Evolutionary conservation across 2,888 invertebrate species (phyloP).

Genomic region (Quadroppia sp.): DNA sequence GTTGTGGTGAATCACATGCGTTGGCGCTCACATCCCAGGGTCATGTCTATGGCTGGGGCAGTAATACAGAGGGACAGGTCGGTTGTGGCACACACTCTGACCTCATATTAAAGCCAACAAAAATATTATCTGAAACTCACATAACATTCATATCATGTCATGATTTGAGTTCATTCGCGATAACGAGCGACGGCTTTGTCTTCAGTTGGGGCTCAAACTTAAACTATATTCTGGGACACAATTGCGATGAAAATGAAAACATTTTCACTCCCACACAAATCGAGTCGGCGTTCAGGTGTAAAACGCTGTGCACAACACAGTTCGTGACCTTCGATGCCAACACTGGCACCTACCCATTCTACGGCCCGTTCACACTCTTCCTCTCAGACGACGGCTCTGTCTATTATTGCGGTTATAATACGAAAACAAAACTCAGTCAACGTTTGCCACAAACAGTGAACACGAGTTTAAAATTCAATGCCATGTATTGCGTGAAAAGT

Average conservation of each 20-base stretch:
- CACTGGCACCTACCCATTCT: background rate
- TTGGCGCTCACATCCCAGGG: too few relatives aligned
- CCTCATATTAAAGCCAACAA: background rate
- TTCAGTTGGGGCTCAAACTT: background rate
- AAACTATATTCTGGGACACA: background rate
- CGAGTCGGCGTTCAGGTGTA: background rate
- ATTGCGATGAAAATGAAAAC: too few relatives aligned
- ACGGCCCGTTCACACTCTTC: background rate
- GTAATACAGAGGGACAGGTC: background rate
- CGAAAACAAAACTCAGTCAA: too few relatives aligned
- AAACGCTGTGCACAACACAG: background rate
- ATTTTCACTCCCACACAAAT: background rate
- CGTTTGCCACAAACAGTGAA: too few relatives aligned
- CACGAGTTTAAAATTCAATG: too few relatives aligned
- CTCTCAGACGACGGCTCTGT: background rate
- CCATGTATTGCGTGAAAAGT: too few relatives aligned
- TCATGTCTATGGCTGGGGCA: background rate
- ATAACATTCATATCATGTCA: too few relatives aligned
- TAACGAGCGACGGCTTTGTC: background rate
- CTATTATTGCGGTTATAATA: background rate
- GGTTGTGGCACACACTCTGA: background rate
- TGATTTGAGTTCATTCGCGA: background rate
- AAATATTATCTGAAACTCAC: background rate
- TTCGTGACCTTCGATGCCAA: background rate
- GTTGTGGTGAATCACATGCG: background rate